Evolutionary conservation across 2,797 vertebrate species (phyloP).

Genomic region (Helicolenus hilgendorfi): DNA sequence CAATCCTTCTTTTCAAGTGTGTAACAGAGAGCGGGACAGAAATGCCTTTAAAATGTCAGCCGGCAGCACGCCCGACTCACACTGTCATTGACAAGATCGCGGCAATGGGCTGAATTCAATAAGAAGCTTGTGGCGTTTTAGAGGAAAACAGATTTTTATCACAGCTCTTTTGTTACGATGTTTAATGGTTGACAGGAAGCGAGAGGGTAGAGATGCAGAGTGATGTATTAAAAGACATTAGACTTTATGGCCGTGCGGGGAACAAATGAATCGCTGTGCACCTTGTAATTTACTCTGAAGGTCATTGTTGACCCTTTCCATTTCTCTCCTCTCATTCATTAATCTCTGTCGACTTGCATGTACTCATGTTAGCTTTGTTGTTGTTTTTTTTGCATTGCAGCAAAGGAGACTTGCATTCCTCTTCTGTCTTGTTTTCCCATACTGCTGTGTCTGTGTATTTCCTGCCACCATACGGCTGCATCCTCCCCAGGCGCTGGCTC

Average conservation of each 20-base stretch:
- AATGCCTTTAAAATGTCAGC: conserved; percentile 68
- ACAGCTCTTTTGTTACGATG: conserved; percentile 60
- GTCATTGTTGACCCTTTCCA: conserved; percentile 63
- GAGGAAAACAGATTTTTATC: conserved; percentile 58
- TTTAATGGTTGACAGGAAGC: conserved; percentile 45
- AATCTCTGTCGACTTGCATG: conserved; percentile 35
- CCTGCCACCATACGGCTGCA: conserved; percentile 81
- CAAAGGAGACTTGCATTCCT: conserved; percentile 35
- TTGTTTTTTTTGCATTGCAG: conserved; percentile 24
- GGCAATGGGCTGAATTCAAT: conserved; percentile 45
- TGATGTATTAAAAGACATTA: conserved; percentile 42
- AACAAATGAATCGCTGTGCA: conserved; percentile 51
- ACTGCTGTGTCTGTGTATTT: conserved; percentile 72
- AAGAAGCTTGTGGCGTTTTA: conserved; percentile 23
- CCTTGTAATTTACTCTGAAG: conserved; percentile 74
- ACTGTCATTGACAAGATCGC: conserved; percentile 48
- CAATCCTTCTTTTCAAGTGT: conserved; percentile 55
- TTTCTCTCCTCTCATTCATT: conserved; percentile 45
- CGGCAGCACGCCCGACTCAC: conserved; percentile 22
- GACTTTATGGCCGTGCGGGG: conserved; percentile 11
- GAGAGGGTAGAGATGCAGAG: conserved; percentile 24
- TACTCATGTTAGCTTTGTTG: conserved; percentile 1
- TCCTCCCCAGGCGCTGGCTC: conserved; percentile 72
- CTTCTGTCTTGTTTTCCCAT: conserved; percentile 49
- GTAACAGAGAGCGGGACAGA: conserved; percentile 43